A percentile compares a stretch with the other conserved stretches of the same genome.
Evolutionary conservation across 2,888 invertebrate genomes (phyloP).

Genomic region (Pseudolycoriella hygida): DNA sequence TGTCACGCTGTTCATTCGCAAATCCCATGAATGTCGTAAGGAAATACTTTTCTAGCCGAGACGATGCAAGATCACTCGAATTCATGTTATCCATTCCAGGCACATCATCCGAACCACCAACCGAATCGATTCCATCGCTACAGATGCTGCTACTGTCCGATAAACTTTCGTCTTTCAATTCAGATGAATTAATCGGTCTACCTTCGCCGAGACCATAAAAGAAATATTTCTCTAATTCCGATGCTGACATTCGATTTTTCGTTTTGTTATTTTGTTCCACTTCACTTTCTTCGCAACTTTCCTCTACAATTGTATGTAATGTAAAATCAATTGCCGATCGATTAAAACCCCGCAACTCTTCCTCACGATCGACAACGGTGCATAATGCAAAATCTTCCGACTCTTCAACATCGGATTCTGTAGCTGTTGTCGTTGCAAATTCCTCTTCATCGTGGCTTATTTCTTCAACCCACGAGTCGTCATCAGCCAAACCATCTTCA

Average conservation of each 20-base stretch:
- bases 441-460: slow-evolving; percentile 62
- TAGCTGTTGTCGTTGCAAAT: slow-evolving; percentile 40
- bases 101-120: slow-evolving; percentile 40
- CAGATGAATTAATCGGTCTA: slow-evolving; percentile 24
- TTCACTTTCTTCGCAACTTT: slow-evolving; percentile 88
- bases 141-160: slow-evolving; percentile 76
- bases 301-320: slow-evolving; percentile 82
- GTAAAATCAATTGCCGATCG: slow-evolving; percentile 74
- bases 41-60: slow-evolving; percentile 78
- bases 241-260: slow-evolving; percentile 52
- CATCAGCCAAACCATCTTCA: slow-evolving; percentile 75
- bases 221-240: slow-evolving; percentile 80
- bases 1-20: slow-evolving; percentile 52
- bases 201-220: slow-evolving; percentile 72
- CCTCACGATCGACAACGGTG: slow-evolving; percentile 52
- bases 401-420: slow-evolving; percentile 42
- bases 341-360: slow-evolving; percentile 67
- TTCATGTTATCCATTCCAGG: slow-evolving; percentile 27
- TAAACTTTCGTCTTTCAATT: slow-evolving; percentile 39
- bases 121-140: slow-evolving; percentile 64
- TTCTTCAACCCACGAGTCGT: slow-evolving; percentile 85
- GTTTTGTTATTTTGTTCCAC: slow-evolving; percentile 39
- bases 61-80: slow-evolving; percentile 61
- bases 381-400: slow-evolving; percentile 44
- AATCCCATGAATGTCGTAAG: slow-evolving; percentile 72